Percentiles rank a stretch among this genome's conserved stretches.
Conservation (phyloP, 2,888 invertebrate genomes). For the Mythimna ferrago region DNA sequence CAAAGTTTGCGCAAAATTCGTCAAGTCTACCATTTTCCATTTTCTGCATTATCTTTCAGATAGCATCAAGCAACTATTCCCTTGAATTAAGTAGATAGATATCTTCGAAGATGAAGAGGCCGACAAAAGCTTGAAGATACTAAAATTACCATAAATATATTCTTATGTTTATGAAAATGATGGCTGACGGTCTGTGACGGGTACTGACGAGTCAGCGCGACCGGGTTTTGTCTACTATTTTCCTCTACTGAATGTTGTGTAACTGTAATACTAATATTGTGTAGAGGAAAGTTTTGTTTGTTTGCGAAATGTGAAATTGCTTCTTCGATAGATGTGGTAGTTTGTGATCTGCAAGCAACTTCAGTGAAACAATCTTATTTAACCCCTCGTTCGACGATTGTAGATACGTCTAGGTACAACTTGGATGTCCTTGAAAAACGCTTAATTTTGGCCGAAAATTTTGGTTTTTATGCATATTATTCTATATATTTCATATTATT, state of each 20-base stretch:
- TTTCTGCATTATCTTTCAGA: conserved; percentile 10
- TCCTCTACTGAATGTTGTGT: conserved; percentile 47
- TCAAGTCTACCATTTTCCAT: conserved; percentile 1
- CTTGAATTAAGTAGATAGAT: conserved; percentile 45
- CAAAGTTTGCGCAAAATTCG: conserved; percentile 12
- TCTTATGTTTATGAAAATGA: conserved; percentile 68
- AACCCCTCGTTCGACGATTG: too few species aligned
- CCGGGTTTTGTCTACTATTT: conserved; percentile 43
- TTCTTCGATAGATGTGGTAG: conserved; percentile 5
- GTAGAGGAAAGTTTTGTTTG: conserved; percentile 27
- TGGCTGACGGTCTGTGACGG: conserved; percentile 49
- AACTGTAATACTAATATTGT: conserved; percentile 30
- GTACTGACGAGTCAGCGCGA: conserved; percentile 53
- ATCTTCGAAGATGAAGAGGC: conserved; percentile 54
- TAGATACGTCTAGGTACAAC: too few species aligned
- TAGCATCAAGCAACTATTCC: conserved; percentile 45
- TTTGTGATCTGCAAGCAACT: neutral
- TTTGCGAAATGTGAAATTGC: conserved; percentile 28
- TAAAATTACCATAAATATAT: conserved; percentile 70
- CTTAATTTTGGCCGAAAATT: too few species aligned
- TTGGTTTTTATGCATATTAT: too few species aligned
- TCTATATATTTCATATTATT: too few species aligned
- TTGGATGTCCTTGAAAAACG: too few species aligned
- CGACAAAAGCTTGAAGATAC: conserved; percentile 60
- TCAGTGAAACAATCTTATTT: neutral